Evolutionary conservation across 2,888 invertebrate species (phyloP).

Genomic region (Andrena chrysosceles): DNA sequence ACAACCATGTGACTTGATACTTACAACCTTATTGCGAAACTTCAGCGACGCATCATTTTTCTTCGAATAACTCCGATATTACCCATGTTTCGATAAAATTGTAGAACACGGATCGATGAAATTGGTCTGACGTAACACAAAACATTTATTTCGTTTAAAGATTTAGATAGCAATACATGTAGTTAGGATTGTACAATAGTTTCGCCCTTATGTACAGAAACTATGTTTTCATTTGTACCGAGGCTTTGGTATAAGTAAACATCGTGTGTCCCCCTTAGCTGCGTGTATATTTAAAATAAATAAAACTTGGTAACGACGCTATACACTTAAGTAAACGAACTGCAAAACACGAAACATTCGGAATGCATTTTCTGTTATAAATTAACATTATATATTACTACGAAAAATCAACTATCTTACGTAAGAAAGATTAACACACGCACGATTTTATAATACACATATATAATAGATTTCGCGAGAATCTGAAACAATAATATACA

Average conservation of each 20-base stretch:
- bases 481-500: slow-evolving; percentile 26
- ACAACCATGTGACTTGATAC: no score
- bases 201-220: slow-evolving; percentile 65
- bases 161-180: slow-evolving; percentile 55
- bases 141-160: slow-evolving; percentile 65
- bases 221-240: slow-evolving; percentile 45
- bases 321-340: slow-evolving; percentile 20
- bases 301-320: slow-evolving; percentile 1
- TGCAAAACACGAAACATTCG: slow-evolving; percentile 24
- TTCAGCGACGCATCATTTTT: background rate
- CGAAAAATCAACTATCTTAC: slow-evolving; percentile 18
- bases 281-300: slow-evolving; percentile 21
- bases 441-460: slow-evolving; percentile 39
- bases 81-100: background rate
- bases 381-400: slow-evolving; percentile 19
- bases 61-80: no score
- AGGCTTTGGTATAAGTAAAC: slow-evolving; percentile 42
- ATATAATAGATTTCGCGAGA: slow-evolving; percentile 21
- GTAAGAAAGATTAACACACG: slow-evolving; percentile 27
- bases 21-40: no score
- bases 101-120: background rate
- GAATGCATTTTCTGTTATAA: slow-evolving; percentile 47
- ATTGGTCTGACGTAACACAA: slow-evolving; percentile 17
- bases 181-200: slow-evolving; percentile 52
- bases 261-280: slow-evolving; percentile 5